Evolutionary conservation across 2,888 invertebrate species (phyloP).

Genomic region (Cosmia pyralina): DNA sequence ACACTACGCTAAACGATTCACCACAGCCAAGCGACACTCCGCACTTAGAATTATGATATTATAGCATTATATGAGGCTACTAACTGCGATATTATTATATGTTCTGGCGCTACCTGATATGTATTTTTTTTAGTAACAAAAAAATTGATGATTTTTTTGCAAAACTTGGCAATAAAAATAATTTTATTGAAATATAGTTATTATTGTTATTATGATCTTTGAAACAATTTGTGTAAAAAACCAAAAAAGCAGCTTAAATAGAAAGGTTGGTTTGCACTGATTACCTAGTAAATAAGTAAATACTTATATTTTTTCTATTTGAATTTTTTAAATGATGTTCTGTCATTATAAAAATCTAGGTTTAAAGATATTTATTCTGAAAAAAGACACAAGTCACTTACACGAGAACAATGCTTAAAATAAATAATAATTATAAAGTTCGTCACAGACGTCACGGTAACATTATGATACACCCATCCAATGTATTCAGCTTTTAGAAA

Average conservation of each 20-base stretch:
- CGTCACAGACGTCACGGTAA: too few species aligned
- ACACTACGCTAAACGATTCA: conserved; percentile 66
- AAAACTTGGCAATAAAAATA: not conserved
- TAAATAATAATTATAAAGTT: too few species aligned
- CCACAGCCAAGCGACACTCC: conserved; percentile 54
- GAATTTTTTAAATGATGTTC: too few species aligned
- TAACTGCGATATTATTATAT: conserved; percentile 59
- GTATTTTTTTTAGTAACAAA: not conserved
- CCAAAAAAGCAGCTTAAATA: not conserved
- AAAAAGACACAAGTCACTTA: too few species aligned
- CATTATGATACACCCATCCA: too few species aligned
- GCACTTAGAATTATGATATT: conserved; percentile 44
- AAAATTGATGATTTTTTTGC: too few species aligned
- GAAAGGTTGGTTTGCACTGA: not conserved
- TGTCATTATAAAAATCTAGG: too few species aligned
- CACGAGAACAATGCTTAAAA: too few species aligned
- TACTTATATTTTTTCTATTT: too few species aligned
- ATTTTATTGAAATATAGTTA: not conserved
- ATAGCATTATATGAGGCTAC: conserved; percentile 45
- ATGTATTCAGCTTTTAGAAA: too few species aligned
- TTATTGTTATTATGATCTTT: too few species aligned
- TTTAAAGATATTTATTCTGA: too few species aligned
- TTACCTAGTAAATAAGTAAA: not conserved
- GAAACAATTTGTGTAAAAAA: not conserved
- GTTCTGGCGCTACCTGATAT: conserved; percentile 53